These are phyloP conservation scores for Cosmopolites sordidus DNA, from an alignment of 2,888 invertebrate species.

Conservation along the genomic window DNA sequence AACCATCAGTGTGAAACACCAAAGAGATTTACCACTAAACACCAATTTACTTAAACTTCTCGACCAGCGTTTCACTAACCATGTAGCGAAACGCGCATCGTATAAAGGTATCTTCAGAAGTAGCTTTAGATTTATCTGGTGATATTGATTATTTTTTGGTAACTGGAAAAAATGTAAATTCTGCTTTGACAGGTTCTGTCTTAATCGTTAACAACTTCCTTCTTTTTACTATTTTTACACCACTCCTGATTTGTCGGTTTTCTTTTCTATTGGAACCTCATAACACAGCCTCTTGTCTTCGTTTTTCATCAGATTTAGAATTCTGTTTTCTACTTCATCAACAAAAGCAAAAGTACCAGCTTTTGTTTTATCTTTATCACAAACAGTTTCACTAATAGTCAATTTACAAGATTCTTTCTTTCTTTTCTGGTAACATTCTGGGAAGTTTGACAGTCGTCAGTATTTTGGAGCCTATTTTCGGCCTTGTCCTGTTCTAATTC, in stretches of 20 bases:
- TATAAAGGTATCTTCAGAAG: no score
- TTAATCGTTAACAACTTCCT: conserved; percentile 1
- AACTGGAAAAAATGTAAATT: not conserved
- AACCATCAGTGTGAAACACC: no score
- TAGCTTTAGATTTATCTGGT: conserved; percentile 1
- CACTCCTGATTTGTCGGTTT: no score
- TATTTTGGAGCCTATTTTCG: not conserved
- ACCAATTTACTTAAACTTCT: no score
- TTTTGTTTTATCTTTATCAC: not conserved
- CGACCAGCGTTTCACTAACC: no score
- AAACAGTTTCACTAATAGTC: conserved; percentile 3
- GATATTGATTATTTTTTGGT: conserved; percentile 9
- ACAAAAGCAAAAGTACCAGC: not conserved
- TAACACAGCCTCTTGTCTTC: not conserved
- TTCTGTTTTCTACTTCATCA: not conserved
- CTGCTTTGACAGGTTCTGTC: conserved; percentile 3
- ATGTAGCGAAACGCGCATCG: no score
- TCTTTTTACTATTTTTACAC: no score
- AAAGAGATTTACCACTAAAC: no score
- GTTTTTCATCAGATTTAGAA: not conserved
- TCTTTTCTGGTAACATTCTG: not conserved
- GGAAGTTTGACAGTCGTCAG: not conserved
- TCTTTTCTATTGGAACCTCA: not conserved
- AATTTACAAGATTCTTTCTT: conserved; percentile 2
- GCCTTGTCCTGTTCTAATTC: not conserved